phyloP scores from a whole-genome alignment of 1,140 invertebrate genomes.

The Trissolcus basalis region DNA sequence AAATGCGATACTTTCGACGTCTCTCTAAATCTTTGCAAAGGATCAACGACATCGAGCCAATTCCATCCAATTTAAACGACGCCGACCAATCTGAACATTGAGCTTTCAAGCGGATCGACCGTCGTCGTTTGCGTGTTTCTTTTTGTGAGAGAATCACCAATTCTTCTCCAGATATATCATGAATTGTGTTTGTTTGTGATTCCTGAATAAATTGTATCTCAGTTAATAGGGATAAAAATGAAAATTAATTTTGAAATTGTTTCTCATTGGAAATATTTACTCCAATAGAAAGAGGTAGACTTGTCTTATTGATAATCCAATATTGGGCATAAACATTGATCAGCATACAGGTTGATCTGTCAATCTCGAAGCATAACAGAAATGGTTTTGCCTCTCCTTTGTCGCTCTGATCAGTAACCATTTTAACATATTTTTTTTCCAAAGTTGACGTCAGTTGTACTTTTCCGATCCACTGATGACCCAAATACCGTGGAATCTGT shows the following conservation, averaged over 20 bases:
- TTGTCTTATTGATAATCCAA: constrained; percentile 95
- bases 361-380: constrained; percentile 81
- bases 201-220: too few species aligned
- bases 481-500: constrained; percentile 81
- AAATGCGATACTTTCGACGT: constrained; percentile 80
- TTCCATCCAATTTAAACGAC: constrained; percentile 83
- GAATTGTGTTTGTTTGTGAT: constrained; percentile 81
- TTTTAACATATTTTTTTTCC: constrained; percentile 81
- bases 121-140: constrained; percentile 78
- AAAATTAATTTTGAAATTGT: background rate
- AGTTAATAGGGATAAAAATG: too few species aligned
- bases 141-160: constrained; percentile 84
- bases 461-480: constrained; percentile 82
- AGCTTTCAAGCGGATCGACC: constrained; percentile 79
- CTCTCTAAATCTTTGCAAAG: constrained; percentile 83
- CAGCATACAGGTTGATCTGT: constrained; percentile 79
- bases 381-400: constrained; percentile 82
- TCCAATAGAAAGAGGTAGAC: constrained; percentile 85
- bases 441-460: constrained; percentile 82
- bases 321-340: constrained; percentile 88
- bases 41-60: constrained; percentile 84
- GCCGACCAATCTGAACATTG: constrained; percentile 85
- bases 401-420: constrained; percentile 80
- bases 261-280: constrained; percentile 72
- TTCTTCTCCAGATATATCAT: constrained; percentile 81